phyloP scores from a whole-genome alignment of 2,888 invertebrate species.

The Nomada flava region DNA sequence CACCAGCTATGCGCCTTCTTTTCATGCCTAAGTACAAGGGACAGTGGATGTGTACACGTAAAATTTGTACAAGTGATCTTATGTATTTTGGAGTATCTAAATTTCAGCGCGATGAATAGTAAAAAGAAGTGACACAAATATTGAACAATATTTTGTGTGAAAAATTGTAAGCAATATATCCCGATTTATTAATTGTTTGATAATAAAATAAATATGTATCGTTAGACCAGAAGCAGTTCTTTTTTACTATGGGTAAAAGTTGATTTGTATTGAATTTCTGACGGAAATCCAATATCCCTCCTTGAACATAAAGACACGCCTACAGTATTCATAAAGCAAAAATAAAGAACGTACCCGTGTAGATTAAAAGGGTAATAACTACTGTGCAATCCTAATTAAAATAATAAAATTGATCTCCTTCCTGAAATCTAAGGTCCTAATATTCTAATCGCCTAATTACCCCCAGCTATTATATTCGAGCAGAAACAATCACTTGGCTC shows the following conservation, averaged over 20 bases:
- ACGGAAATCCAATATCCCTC: neutral
- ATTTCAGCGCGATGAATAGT: neutral
- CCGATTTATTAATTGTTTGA: no score
- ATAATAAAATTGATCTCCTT: neutral
- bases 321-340: no score
- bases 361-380: neutral
- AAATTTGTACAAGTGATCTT: neutral
- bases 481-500: neutral
- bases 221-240: neutral
- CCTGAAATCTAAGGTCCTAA: no score
- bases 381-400: neutral
- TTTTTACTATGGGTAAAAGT: neutral
- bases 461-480: no score
- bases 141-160: no score
- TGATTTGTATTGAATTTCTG: neutral
- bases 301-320: no score
- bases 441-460: no score
- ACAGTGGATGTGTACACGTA: conserved; percentile 25
- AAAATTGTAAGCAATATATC: no score
- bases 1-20: conserved; percentile 24
- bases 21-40: conserved; percentile 12
- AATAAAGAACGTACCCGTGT: no score
- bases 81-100: no score
- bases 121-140: neutral
- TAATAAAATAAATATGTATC: neutral